Evolutionary conservation across 2,888 invertebrate species (phyloP), one percentile per base, ranked within the genome.

Genomic region (Bellardia bayeri): DNA sequence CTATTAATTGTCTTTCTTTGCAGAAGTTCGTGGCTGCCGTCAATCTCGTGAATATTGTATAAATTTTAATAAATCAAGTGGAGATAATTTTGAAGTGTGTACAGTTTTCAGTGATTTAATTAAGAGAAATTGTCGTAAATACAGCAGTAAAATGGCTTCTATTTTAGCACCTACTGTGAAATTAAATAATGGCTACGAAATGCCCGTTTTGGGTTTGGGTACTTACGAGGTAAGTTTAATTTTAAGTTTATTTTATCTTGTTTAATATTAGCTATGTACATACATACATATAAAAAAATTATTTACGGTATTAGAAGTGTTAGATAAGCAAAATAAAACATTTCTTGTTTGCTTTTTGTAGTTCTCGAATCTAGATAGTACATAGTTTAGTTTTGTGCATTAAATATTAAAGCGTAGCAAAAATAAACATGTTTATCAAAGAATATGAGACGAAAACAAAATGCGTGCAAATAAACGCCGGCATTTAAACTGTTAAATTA

Each of bases 141-240:
- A 3, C 7, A 45, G 51, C 6, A 58, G 42, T 5, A 87, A 87
- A 83, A 88, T 89, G 88, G 83, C 87, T 51, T 86, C 87, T 33
- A 87, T 58, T 75, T 81, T 90, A 3, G 92, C 92, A 71, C 92
- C 95, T 0, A 92, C 92, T 23, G 88, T 95, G 1, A 94, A 94
- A 87, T 93, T 96, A 56, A 95, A 95, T 91, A 95, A 95, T 92
- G 96, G 95, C 0, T 90, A 91, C 4, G 91, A 94, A 71, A 95
- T 96, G 91, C 96, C 96, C 0, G 91, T 94, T 16, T 89, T 96
- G 30, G 96, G 96, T 0, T 91, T 96, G 14, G 96, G 96, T 1
- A 96, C 96, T 0, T 96, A 95, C 85, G 91, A 93, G 90, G 95
- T 95, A 91, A 93, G 92, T 68, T 42, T 30, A 0, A 14, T 5